Evolutionary conservation across 2,797 vertebrate species (phyloP), one percentile per base, ranked within the genome.

Genomic region (Halcyon smyrnensis): DNA sequence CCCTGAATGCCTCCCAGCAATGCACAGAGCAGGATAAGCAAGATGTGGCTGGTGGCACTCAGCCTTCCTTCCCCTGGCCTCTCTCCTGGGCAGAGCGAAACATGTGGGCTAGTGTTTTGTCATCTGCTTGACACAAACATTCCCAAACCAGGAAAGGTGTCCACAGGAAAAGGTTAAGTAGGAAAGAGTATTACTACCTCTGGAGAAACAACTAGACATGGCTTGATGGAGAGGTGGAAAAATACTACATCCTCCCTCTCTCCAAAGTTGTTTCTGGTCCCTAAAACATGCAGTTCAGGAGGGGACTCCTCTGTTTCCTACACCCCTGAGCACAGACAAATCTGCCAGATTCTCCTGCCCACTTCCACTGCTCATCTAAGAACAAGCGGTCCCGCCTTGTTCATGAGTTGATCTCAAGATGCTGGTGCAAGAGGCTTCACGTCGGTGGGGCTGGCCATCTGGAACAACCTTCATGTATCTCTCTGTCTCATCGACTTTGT

Each of bases 71-170:
- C 54, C 45, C 24, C 45, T 27, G 0, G n/a, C 57, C 24, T 71
- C 28, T 45, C 48, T 62, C 34, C 41, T 17, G 21, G 32, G 32
- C 5, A 84, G 9, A 59, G 11, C 32, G 59, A 10, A 69, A 59
- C 32, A 46, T 2, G 6, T 9, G 50, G 9, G 19, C 11, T 34
- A 4, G 2, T 0, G 1, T 93, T 53, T 43, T 34, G 30, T 20
- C 3, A 2, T 5, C 9, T 17, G 24, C 12, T 45, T 63, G 60
- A n/a, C 23, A 74, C 18, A 67, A 75, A 30, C 3, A 1, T 48
- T 74, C 46, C 65, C 39, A 4, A 46, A 90, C 7, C 11, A 70
- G 32, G 28, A 32, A 45, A 63, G 23, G 9, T 84, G 20, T 67
- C 57, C 82, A 19, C 20, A 64, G 21, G 50, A 69, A 71, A 93